phyloP scores from a whole-genome alignment of 2,113 vertebrate species.

The Chiloscyllium plagiosum region DNA sequence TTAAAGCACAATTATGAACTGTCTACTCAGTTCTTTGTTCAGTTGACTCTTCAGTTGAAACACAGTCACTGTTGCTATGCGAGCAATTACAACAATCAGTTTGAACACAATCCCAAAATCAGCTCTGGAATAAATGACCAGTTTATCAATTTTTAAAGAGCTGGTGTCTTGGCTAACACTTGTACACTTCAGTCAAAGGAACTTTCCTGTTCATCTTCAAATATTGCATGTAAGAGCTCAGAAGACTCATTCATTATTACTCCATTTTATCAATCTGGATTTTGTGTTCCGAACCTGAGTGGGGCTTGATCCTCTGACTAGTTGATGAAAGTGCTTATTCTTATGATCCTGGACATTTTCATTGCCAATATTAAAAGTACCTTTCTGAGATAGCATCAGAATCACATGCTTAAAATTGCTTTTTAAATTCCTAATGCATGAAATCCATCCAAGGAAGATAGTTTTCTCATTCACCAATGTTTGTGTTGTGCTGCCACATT shows the following conservation, averaged over 20 bases:
- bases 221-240: background rate
- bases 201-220: background rate
- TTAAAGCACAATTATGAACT: background rate
- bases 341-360: background rate
- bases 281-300: background rate
- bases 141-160: background rate
- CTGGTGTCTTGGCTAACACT: background rate
- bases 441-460: background rate
- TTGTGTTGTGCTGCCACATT: background rate
- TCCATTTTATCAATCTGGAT: background rate
- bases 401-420: background rate
- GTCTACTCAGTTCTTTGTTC: background rate
- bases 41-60: background rate
- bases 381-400: background rate
- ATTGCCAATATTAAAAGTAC: background rate
- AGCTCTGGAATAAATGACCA: background rate
- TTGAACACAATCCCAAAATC: background rate
- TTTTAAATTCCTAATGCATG: background rate
- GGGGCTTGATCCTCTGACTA: background rate
- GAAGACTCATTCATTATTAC: background rate
- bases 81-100: background rate
- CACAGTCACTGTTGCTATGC: background rate
- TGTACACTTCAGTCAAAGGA: background rate
- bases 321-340: background rate
- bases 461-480: background rate